Conservation (phyloP, 2,888 invertebrate genomes). For the Cantharis rustica region DNA sequence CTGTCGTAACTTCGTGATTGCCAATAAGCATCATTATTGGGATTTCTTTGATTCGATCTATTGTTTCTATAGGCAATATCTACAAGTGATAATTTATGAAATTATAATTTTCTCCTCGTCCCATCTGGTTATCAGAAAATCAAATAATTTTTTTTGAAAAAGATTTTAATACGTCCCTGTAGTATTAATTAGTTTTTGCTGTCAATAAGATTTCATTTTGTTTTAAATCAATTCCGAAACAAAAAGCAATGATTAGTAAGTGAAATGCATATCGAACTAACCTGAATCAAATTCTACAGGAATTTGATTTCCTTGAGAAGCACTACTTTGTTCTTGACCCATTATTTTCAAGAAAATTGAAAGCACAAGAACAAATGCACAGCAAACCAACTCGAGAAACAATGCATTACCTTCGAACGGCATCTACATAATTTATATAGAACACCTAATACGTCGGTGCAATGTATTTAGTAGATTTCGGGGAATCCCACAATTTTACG, state of each 20-base stretch:
- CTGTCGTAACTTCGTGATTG: background rate
- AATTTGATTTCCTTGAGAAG: background rate
- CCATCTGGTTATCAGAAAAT: too few relatives aligned
- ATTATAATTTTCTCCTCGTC: too few relatives aligned
- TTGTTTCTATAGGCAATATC: background rate
- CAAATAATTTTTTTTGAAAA: too few relatives aligned
- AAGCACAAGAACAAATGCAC: background rate
- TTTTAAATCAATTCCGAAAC: too few relatives aligned
- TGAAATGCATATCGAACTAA: background rate
- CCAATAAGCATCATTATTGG: background rate
- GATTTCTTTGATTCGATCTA: background rate
- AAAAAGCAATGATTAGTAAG: too few relatives aligned
- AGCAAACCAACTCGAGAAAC: background rate
- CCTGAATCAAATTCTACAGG: background rate
- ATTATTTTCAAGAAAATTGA: background rate
- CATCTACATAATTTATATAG: background rate
- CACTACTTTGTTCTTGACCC: background rate
- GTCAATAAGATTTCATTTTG: too few relatives aligned
- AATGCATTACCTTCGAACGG: too few relatives aligned
- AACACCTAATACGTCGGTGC: background rate
- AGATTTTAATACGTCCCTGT: too few relatives aligned
- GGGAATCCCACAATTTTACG: background rate
- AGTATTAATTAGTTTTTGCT: too few relatives aligned
- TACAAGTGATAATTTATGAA: background rate
- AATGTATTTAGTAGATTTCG: background rate